Conservation (phyloP, 37 sponge, comb jelly and placozoan species). For the Aplysina aerophoba region DNA sequence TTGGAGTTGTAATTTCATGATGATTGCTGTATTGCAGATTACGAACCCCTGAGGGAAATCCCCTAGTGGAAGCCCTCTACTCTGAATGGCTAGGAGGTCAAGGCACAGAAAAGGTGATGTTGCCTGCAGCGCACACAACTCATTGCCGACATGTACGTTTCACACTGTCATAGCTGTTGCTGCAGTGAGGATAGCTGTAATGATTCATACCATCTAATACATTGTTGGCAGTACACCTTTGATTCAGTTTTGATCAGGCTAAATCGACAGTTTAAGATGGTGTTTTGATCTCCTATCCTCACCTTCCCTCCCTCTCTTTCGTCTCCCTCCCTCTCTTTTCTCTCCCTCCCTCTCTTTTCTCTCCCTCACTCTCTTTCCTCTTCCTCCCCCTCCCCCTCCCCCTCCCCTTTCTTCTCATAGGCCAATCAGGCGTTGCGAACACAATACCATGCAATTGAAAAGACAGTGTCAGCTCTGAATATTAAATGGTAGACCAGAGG, state of each 20-base stretch:
- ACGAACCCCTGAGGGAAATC: background rate
- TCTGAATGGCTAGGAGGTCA: slow-evolving; percentile 67
- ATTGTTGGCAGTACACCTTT: no score
- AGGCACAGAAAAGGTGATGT: slow-evolving; percentile 42
- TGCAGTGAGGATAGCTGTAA: no score
- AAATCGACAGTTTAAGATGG: no score
- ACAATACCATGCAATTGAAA: slow-evolving; percentile 81
- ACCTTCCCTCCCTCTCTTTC: no score
- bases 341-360: background rate
- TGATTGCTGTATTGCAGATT: background rate
- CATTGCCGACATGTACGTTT: background rate
- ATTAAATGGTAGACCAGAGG: slow-evolving; percentile 85
- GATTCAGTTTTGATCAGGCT: no score
- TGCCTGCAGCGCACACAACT: background rate
- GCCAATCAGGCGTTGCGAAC: slow-evolving; percentile 64
- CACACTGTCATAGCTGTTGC: no score
- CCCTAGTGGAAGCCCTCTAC: background rate
- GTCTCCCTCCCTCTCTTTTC: no score
- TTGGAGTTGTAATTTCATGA: no score
- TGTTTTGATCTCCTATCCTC: no score
- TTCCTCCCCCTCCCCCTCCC: slow-evolving; percentile 10
- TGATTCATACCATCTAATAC: no score
- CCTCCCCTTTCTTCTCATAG: background rate
- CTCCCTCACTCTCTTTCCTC: no score
- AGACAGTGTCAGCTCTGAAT: slow-evolving; percentile 62